Evolutionary conservation across 2,888 invertebrate genomes (phyloP), one percentile per base, ranked within the genome.

Genomic region (Pristionchus arcanus): DNA sequence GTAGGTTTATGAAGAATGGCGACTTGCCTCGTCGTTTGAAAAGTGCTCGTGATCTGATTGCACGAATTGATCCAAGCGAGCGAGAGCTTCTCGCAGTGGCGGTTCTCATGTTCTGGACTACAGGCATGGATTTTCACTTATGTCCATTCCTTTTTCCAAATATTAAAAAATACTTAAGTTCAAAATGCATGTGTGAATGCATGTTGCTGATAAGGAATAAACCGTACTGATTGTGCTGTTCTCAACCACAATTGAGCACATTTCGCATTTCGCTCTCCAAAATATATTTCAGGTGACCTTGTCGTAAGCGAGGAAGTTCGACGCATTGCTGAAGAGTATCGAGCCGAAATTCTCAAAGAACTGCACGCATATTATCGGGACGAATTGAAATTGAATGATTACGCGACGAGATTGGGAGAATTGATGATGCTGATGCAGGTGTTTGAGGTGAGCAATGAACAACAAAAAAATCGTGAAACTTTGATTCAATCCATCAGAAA

Each of bases 401-500:
- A 81, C 49, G 49, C 81, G 1, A 16, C n/a, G 7, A 42, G 81
- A 49, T 49, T 81, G n/a, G 81, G 81, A 25, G 81, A 81, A 49
- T 28, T 81, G 49, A 81, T 81, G 81, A 81, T 81, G 49, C 13
- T 81, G 49, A 42, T 81, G 81, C 81, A 81, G 28, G n/a, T 81
- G 7, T 49, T 81, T 28, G 81, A 81, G 81, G 81, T 81, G n/a
- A 74, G 16, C 37, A 1, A 37, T 15, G 0, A 31, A 5, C 31
- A 9, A 68, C 2, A n/a, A 21, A 66, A 9, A 66, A 66, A 4
- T 9, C 9, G 66, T 21, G 15, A 15, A 3, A 19, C 15, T 55
- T 7, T 7, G 59, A 21, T 25, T 21, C 16, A 59, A 53, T 11
- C 15, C 19, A 25, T 63, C 59, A 7, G 25, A 55, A n/a, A 66